Base-by-base conservation (phyloP, 2,797 vertebrate genomes). In the Sarcophilus harrisii region DNA sequence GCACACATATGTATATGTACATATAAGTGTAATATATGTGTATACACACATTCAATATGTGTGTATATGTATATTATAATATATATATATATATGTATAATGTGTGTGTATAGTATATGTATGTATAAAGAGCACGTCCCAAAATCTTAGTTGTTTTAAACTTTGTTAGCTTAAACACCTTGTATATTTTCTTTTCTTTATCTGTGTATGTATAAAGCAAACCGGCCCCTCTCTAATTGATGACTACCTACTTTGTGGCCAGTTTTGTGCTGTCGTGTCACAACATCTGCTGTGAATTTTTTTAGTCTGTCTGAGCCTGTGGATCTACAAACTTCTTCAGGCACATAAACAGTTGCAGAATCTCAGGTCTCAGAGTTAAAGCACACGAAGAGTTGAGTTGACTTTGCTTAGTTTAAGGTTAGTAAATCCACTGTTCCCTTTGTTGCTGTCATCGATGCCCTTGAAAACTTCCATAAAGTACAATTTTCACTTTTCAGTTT, bases 401-500 rank as follows among this genome's bases (percentile, higher is more conserved):
- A 27, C 3, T 81, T 45, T 81, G 18, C n/a, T 81, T 45, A 9
- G 21, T 45, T 81, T 21, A 81, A 81, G 8, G 16, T 38, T 21
- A 81, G 21, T 45, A 81, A 45, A 27, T n/a, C 54, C n/a, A 73
- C 16, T 21, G n/a, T 9, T 1, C 18, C 9, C 6, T 24, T 90
- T 21, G 55, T 92, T 94, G 91, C 4, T 28, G 62, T 13, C 59
- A 92, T 92, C 90, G 6, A 32, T 90, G 81, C 57, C 73, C 2
- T 54, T 90, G 38, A 96, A 96, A 96, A 60, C 91, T 60, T 90
- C 28, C 0, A 5, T 52, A 58, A 49, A 57, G 81, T 90, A 52
- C 5, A 27, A 57, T 87, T 94, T 93, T 45, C 93, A 6, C 16
- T 95, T 92, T 95, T 87, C 29, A 57, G 0, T 95, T 90, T 96